Evolutionary conservation across 2,113 vertebrate genomes (phyloP).

Genomic region (Charina bottae): DNA sequence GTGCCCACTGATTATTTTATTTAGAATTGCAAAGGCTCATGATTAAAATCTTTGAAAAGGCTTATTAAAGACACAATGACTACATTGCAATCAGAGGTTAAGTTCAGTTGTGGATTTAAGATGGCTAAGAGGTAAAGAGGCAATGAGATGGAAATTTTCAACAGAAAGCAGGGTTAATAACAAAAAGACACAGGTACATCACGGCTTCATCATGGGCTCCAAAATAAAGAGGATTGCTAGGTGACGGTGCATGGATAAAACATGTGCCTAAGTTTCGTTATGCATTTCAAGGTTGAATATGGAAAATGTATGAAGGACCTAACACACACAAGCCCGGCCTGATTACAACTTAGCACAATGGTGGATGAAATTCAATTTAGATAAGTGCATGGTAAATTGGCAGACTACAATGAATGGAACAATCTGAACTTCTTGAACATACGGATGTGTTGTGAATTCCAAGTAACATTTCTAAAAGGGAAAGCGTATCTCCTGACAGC

Average conservation of each 20-base stretch:
- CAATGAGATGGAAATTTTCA: not conserved
- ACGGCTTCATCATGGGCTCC: not conserved
- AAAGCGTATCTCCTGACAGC: not conserved
- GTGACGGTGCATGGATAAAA: not conserved
- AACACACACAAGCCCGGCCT: not conserved
- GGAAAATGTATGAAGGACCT: not conserved
- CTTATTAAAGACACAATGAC: not conserved
- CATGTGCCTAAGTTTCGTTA: not conserved
- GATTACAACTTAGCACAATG: not conserved
- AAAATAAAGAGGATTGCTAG: not conserved
- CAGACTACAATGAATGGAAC: constrained; percentile 15
- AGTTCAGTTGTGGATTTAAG: not conserved
- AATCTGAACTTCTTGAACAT: constrained; percentile 17
- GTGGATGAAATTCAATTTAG: constrained; percentile 34
- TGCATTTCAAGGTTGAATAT: not conserved
- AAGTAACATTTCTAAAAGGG: not conserved
- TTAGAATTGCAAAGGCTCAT: constrained; percentile 25
- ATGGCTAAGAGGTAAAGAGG: not conserved
- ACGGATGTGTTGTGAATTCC: constrained; percentile 7
- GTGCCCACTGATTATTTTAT: not conserved
- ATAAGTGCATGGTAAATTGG: constrained; percentile 29
- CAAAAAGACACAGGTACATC: not conserved
- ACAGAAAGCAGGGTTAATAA: not conserved
- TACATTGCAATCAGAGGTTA: not conserved
- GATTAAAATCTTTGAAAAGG: not conserved